A percentile compares a stretch with the other conserved stretches of the same genome.
Conservation (phyloP, 1,140 invertebrate genomes). For the Drosophila leontia region DNA sequence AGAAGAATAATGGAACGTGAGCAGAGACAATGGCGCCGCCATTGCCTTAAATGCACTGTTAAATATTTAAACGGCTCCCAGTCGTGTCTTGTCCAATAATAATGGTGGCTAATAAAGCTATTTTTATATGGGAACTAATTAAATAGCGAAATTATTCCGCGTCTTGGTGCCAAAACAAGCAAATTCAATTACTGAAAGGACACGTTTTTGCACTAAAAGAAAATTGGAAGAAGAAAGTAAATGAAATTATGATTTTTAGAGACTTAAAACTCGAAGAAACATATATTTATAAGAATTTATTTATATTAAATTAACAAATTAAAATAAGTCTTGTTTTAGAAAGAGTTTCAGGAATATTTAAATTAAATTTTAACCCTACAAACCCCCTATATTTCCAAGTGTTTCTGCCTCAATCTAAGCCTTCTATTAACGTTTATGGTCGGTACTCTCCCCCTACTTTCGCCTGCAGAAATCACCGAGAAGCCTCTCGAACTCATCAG, state of each 20-base stretch:
- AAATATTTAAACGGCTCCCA: constrained; percentile 39
- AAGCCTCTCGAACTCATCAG: constrained; percentile 85
- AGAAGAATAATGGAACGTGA: constrained; percentile 28
- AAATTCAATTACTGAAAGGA: constrained; percentile 55
- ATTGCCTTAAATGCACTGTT: constrained; percentile 29
- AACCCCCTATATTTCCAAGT: background rate
- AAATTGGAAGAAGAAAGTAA: background rate
- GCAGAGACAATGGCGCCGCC: constrained; percentile 11
- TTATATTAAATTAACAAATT: background rate
- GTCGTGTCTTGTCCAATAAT: background rate
- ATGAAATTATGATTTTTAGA: background rate
- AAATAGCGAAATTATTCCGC: constrained; percentile 51
- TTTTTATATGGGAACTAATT: constrained; percentile 60
- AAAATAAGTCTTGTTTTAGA: background rate
- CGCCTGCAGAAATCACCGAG: constrained; percentile 85
- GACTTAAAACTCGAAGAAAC: background rate
- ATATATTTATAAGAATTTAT: background rate
- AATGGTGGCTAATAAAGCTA: constrained; percentile 57
- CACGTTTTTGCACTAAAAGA: constrained; percentile 8
- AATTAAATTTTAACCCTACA: too few relatives aligned
- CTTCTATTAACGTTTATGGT: constrained; percentile 66
- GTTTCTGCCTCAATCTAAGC: constrained; percentile 41
- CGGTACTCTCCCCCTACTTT: background rate
- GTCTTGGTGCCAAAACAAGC: constrained; percentile 19
- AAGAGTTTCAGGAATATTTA: background rate